These are phyloP conservation scores for Toxotes lorentzi DNA, from an alignment of 2,797 vertebrate genomes.

Conservation along the genomic window DNA sequence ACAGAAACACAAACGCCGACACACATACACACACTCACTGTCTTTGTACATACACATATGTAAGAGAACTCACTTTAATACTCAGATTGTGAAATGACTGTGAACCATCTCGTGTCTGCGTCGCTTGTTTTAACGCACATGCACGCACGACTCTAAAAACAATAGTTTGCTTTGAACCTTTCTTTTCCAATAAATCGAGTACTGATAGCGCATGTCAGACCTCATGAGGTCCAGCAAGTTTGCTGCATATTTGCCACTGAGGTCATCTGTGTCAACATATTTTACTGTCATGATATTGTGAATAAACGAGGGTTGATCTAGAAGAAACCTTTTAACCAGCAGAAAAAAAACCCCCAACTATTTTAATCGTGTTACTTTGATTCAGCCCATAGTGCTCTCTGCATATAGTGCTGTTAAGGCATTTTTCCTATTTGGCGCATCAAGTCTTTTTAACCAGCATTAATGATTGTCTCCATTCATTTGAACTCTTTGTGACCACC, in stretches of 20 bases:
- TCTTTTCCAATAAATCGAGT: slow-evolving; percentile 42
- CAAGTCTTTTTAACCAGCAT: slow-evolving; percentile 64
- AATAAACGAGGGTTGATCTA: slow-evolving; percentile 55
- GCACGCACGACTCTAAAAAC: slow-evolving; percentile 63
- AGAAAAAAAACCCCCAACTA: slow-evolving; percentile 20
- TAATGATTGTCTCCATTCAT: slow-evolving; percentile 70
- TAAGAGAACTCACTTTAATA: slow-evolving; percentile 73
- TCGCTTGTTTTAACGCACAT: slow-evolving; percentile 65
- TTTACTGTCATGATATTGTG: slow-evolving; percentile 60
- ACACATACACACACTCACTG: slow-evolving; percentile 51
- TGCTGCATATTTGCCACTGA: slow-evolving; percentile 45
- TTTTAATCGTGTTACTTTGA: slow-evolving; percentile 54
- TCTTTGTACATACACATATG: slow-evolving; percentile 76
- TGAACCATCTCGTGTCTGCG: slow-evolving; percentile 74
- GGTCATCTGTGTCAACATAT: slow-evolving; percentile 56
- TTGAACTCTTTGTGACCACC: slow-evolving; percentile 65
- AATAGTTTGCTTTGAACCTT: slow-evolving; percentile 56
- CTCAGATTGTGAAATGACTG: slow-evolving; percentile 73
- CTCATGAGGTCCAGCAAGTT: slow-evolving; percentile 37
- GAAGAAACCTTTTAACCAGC: slow-evolving; percentile 67
- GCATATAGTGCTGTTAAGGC: slow-evolving; percentile 56
- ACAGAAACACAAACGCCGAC: slow-evolving; percentile 59
- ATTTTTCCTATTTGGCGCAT: slow-evolving; percentile 57
- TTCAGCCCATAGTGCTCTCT: slow-evolving; percentile 47
- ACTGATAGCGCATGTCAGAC: slow-evolving; percentile 65